Base-by-base conservation (phyloP, 2,113 vertebrate genomes). In the Leptosomus discolor region DNA sequence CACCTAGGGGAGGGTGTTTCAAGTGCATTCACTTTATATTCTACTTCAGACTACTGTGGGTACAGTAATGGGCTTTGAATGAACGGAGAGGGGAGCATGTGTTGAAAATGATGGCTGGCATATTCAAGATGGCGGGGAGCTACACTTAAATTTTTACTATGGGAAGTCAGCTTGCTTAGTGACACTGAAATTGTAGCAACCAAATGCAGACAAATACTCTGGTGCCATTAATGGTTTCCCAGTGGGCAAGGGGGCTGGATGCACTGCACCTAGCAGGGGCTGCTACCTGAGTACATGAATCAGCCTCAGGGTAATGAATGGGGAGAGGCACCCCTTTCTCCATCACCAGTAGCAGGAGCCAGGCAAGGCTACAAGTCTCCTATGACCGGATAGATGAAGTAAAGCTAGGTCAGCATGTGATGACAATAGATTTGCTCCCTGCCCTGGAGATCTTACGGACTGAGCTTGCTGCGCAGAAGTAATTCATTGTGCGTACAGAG, bases 1-100 rank as follows among this genome's bases (percentile, higher is more conserved):
- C 91, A 96, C 94, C 89, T 88, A 76, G 60, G 94, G 91, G 80
- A 92, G 90, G 90, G 94, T 9, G 39, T 57, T 94, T 69, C 36
- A 39, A 96, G 83, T 70, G 76, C 8, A 10, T 60, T 93, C 53
- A 30, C 79, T 92, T 85, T 7, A 29, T 67, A 15, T 79, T 92
- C 71, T n/a, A 32, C 91, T 86, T 61, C 37, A 91, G 73, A 1
- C 51, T 78, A 60, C 67, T 71, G 45, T 69, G 68, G 74, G 30
- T 68, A 39, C 2, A 1, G 83, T 74, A 51, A 56, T 30, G 58
- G 39, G 63, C 34, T 73, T 27, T 58, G 83, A 54, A 16, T 7
- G 34, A 32, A 6, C 0, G 0, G 16, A 12, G 39, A 24, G 26
- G 22, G 34, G 20, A 48, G 14, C 0, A 0, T 3, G 1, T 9